Base-by-base conservation (phyloP, 1,140 invertebrate genomes). In the Papilio machaon region DNA sequence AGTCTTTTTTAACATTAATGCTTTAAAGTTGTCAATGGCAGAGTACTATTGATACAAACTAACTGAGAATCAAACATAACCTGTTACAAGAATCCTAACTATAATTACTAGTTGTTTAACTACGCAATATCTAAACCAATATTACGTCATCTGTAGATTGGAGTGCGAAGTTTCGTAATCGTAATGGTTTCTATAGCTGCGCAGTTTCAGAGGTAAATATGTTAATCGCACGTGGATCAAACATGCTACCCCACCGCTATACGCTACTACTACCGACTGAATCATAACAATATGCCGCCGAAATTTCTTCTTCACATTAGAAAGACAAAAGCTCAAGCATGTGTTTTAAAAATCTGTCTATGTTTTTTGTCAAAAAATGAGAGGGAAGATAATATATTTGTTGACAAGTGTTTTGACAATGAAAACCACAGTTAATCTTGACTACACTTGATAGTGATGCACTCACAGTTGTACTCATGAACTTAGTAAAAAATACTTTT, bases 81-180 rank as follows among this genome's bases (percentile, higher is more conserved):
- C 38, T 3, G 38, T 43, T 43, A 43, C 4, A 43, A 43, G 23
- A 30, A 30, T 30, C 23, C 23, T 43, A 43, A 43, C 38, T 43
- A 43, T 43, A n/a, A 64, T 19, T 11, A 23, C 58, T 58, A 11
- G n/a, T 17, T 19, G 49, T 64, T 23, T 64, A 23, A 64, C 19
- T 10, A 64, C 58, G n/a, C 19, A 23, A 64, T 8, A 30, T 64
- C 58, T 38, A 11, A 73, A 38, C 19, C 23, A 30, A 30, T 17
- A 73, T 73, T 73, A 43, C 67, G 67, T 73, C 67, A 73, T 73
- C 35, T 73, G 67, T 73, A 43, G 17, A 73, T 73, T 73, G 23
- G 15, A 73, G 67, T 43, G 30, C 13, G 19, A 67, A 67, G 19
- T 23, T 43, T 43, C n/a, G 38, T 38, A 73, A 73, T 64, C 58